These are phyloP conservation scores for Monomorium pharaonis DNA, from an alignment of 1,140 invertebrate species.

Conservation along the genomic window DNA sequence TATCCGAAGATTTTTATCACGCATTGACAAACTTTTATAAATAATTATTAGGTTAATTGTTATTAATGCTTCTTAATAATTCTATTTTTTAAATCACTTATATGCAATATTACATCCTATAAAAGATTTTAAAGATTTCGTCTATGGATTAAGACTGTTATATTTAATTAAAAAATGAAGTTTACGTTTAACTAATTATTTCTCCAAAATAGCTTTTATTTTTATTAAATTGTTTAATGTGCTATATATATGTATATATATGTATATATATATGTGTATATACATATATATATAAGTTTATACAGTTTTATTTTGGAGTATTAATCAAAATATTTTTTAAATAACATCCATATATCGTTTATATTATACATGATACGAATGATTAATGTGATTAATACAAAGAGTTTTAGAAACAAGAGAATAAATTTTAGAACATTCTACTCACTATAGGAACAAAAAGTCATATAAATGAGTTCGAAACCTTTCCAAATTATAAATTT, in stretches of 20 bases:
- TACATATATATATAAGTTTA: no score
- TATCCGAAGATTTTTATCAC: neutral
- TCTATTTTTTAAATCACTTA: neutral
- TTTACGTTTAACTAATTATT: constrained; percentile 6
- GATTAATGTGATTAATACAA: neutral
- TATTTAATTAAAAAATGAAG: neutral
- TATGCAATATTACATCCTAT: neutral
- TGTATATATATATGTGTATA: no score
- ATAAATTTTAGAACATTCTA: no score
- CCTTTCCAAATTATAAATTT: no score
- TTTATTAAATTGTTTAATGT: neutral
- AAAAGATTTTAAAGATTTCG: neutral
- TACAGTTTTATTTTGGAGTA: neutral
- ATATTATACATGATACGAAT: neutral
- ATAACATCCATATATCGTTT: neutral
- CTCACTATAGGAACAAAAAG: no score
- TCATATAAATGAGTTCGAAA: neutral
- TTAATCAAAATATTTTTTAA: neutral
- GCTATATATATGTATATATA: no score
- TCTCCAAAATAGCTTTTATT: neutral
- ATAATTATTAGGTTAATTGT: neutral
- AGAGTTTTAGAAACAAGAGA: no score
- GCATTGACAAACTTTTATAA: neutral
- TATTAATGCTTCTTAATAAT: neutral
- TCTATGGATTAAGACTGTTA: neutral